Evolutionary conservation across 2,113 vertebrate genomes (phyloP).

Genomic region (Clarias gariepinus): DNA sequence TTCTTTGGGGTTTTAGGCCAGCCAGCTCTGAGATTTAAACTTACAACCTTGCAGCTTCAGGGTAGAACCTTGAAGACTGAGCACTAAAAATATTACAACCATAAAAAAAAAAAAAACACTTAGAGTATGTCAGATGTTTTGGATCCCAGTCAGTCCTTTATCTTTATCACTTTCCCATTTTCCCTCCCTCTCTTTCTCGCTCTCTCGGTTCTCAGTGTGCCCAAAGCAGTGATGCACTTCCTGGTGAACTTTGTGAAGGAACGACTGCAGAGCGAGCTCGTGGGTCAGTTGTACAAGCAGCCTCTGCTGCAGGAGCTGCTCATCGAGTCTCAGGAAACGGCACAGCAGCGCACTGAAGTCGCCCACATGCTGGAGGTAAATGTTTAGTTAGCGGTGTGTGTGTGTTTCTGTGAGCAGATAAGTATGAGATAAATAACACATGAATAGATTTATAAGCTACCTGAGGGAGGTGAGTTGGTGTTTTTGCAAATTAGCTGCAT

Average conservation of each 20-base stretch:
- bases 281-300: conserved; percentile 80
- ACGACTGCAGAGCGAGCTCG: conserved; percentile 81
- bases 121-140: neutral
- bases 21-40: neutral
- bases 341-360: conserved; percentile 78
- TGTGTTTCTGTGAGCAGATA: neutral
- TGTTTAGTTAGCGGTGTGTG: neutral
- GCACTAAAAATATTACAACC: neutral
- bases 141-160: neutral
- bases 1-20: neutral
- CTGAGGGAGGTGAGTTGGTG: neutral
- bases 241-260: conserved; percentile 83
- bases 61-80: neutral
- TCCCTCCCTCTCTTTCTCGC: conserved; percentile 20
- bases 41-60: neutral
- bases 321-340: conserved; percentile 80
- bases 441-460: neutral
- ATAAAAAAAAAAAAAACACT: neutral
- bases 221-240: conserved; percentile 84
- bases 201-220: conserved; percentile 67
- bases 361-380: conserved; percentile 80
- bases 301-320: conserved; percentile 75
- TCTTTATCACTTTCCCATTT: neutral
- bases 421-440: neutral
- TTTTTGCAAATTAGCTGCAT: neutral